A percentile compares a stretch with the other conserved stretches of the same genome.
phyloP scores from a whole-genome alignment of 1,140 invertebrate genomes.

The Bombus haemorrhoidalis region DNA sequence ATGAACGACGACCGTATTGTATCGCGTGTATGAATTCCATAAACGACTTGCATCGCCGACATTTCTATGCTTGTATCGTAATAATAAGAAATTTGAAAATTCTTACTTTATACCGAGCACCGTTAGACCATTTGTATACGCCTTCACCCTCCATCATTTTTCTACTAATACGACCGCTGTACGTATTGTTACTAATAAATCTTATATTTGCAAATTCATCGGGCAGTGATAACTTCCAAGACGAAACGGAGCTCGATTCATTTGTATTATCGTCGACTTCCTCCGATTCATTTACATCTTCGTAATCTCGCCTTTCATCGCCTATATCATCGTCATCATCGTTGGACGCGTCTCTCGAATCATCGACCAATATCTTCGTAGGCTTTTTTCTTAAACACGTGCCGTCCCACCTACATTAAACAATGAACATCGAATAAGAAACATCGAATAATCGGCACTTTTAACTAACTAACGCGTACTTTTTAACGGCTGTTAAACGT shows the following conservation, averaged over 20 bases:
- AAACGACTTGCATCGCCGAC: too few relatives aligned
- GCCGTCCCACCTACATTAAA: constrained; percentile 51
- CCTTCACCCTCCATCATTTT: constrained; percentile 84
- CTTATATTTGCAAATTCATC: constrained; percentile 75
- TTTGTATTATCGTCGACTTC: not conserved
- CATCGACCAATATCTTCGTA: not conserved
- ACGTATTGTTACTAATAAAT: constrained; percentile 81
- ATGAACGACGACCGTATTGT: too few relatives aligned
- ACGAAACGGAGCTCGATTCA: not conserved
- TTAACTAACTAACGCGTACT: too few relatives aligned
- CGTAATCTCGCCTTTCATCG: not conserved
- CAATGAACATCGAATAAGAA: too few relatives aligned
- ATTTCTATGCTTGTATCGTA: not conserved
- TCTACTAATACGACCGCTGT: constrained; percentile 80
- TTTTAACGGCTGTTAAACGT: too few relatives aligned
- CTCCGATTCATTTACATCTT: not conserved
- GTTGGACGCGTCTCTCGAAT: not conserved
- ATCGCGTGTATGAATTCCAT: too few relatives aligned
- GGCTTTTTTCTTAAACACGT: constrained; percentile 33
- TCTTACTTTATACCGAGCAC: constrained; percentile 81
- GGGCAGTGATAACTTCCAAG: constrained; percentile 54
- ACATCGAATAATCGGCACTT: too few relatives aligned
- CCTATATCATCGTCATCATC: not conserved
- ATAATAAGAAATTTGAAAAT: not conserved
- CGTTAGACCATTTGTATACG: constrained; percentile 83